phyloP scores from a whole-genome alignment of 2,888 invertebrate species.

The Blastobasis lacticolella region DNA sequence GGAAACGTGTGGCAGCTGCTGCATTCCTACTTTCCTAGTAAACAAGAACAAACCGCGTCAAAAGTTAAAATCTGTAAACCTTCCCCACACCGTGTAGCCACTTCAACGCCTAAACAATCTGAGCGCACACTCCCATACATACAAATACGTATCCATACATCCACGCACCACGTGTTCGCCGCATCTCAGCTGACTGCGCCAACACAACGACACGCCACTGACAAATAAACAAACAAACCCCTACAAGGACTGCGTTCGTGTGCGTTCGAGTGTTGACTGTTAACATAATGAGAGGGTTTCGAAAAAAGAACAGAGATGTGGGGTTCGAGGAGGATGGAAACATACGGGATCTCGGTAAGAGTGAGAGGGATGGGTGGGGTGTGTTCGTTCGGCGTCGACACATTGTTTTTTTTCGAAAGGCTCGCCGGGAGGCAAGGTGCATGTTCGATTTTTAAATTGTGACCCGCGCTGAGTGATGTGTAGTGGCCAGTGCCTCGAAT shows the following conservation, averaged over 20 bases:
- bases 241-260: slow-evolving; percentile 34
- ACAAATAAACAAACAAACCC: slow-evolving; percentile 38
- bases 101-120: slow-evolving; percentile 32
- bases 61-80: not conserved
- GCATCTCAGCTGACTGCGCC: slow-evolving; percentile 52
- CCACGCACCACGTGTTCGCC: slow-evolving; percentile 24
- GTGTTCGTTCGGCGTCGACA: slow-evolving; percentile 41
- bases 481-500: slow-evolving; percentile 23
- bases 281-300: slow-evolving; percentile 60
- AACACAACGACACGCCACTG: slow-evolving; percentile 30
- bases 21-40: too few species aligned
- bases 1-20: too few species aligned
- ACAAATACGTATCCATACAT: slow-evolving; percentile 35
- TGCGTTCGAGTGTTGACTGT: slow-evolving; percentile 47
- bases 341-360: slow-evolving; percentile 10
- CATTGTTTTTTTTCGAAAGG: slow-evolving; percentile 55
- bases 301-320: slow-evolving; percentile 55
- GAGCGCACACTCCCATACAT: slow-evolving; percentile 19
- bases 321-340: slow-evolving; percentile 33
- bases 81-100: slow-evolving; percentile 4
- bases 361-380: slow-evolving; percentile 28
- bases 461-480: slow-evolving; percentile 52
- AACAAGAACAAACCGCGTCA: too few species aligned
- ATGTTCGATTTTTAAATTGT: slow-evolving; percentile 62
- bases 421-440: slow-evolving; percentile 69